Evolutionary conservation across 2,797 vertebrate species (phyloP).

Genomic region (Danio kyathit): DNA sequence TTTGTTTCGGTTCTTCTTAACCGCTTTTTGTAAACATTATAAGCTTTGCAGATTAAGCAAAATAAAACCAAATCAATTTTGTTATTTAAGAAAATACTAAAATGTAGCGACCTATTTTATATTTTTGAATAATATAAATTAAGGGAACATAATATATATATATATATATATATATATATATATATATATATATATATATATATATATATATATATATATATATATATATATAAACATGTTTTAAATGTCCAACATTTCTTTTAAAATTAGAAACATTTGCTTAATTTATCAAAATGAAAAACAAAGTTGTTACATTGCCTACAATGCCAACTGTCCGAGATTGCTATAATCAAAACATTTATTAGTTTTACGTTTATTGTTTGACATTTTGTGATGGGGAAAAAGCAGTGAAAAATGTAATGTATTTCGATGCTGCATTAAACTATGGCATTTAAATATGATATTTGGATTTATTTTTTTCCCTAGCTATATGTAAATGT

Average conservation of each 20-base stretch:
- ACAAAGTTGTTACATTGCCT: too few species aligned
- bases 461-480: too few species aligned
- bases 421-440: slow-evolving; percentile 15
- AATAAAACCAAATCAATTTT: slow-evolving; percentile 1
- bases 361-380: neutral
- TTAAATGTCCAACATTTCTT: neutral
- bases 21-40: neutral
- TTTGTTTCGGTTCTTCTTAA: slow-evolving; percentile 14
- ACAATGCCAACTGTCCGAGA: neutral
- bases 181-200: too few species aligned
- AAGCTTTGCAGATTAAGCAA: neutral
- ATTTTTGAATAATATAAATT: neutral
- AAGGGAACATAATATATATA: neutral
- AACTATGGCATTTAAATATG: neutral
- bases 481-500: too few species aligned
- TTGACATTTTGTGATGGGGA: neutral
- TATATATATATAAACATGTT: neutral
- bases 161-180: neutral
- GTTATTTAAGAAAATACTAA: neutral
- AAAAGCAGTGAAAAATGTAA: too few species aligned
- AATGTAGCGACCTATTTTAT: neutral
- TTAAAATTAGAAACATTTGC: neutral
- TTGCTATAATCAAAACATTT: neutral
- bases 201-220: too few species aligned
- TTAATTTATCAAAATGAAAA: neutral